These are phyloP conservation scores for Chironomus striatipennis DNA, from an alignment of 1,140 invertebrate species.

Conservation along the genomic window DNA sequence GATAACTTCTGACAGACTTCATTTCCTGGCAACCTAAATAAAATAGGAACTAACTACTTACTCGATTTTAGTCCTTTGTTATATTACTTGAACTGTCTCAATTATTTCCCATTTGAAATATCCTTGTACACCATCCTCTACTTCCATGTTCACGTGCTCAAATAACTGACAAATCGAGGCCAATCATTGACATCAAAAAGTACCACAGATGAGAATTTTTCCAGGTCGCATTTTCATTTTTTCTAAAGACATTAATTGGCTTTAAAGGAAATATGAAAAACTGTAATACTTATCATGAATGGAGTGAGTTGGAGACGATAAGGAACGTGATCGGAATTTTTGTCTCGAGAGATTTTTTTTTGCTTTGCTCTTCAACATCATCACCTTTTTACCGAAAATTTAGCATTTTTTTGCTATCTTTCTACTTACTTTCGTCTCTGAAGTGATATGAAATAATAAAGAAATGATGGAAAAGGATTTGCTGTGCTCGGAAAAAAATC, in stretches of 20 bases:
- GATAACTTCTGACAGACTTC: too few relatives aligned
- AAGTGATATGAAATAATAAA: neutral
- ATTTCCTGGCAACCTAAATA: too few relatives aligned
- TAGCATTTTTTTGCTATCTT: neutral
- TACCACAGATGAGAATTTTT: neutral
- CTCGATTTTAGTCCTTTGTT: too few relatives aligned
- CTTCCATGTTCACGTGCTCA: too few relatives aligned
- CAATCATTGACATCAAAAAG: too few relatives aligned
- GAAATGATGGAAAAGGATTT: slow-evolving; percentile 13
- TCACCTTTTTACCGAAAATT: slow-evolving; percentile 13
- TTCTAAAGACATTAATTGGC: neutral
- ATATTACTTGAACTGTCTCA: too few relatives aligned
- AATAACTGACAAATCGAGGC: too few relatives aligned
- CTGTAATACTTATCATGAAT: neutral
- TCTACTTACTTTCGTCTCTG: neutral
- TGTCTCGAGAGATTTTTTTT: neutral
- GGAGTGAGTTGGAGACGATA: neutral
- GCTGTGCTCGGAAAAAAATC: neutral
- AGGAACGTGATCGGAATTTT: neutral
- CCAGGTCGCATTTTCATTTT: neutral
- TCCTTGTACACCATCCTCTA: too few relatives aligned
- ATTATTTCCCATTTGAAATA: too few relatives aligned
- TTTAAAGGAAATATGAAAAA: neutral
- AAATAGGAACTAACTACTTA: too few relatives aligned
- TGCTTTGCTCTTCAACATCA: neutral